Base-by-base conservation (phyloP, 2,888 invertebrate genomes). In the Kuschelorhynchus macadamiae region DNA sequence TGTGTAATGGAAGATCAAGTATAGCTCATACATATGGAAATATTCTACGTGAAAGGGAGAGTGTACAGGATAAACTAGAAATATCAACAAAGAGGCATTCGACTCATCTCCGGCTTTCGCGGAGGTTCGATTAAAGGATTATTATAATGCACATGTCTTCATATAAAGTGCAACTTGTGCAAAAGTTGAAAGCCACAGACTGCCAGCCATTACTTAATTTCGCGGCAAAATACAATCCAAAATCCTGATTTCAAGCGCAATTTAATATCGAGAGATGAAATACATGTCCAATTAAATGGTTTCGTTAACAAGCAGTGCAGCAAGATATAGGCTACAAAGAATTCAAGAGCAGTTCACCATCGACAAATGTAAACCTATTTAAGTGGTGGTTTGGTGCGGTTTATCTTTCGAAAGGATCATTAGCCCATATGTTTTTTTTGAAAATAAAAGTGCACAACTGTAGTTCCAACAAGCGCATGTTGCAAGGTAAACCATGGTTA, bases 251-350 rank as follows among this genome's bases (percentile, higher is more conserved):
- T n/a, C n/a, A n/a, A n/a, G n/a, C n/a, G n/a, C n/a, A n/a, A n/a
- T n/a, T n/a, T n/a, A n/a, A n/a, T n/a, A n/a, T n/a, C n/a, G 16
- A 41, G 12, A 4, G 20, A 46, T 46, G 46, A 46, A 46, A 14
- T 16, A 5, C 46, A 46, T 46, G 2, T 41, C 8, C 16, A 41
- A 5, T 41, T 41, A 41, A 41, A 72, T 68, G 76, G 78, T 36
- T 74, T 47, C 25, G 73, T 75, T 55, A 75, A 79, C 60, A 72
- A 67, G 52, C 74, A 78, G 74, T 79, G 77, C 68, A 74, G 74
- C 62, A 72, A 75, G 21, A 76, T 77, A 67, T 76, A 71, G 77
- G 73, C 71, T 42, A 53, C 53, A 39, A 73, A 77, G 67, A 76
- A 78, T 67, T 76, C 78, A 62, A 69, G 66, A 61, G 72, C 47